A percentile compares a stretch with the other conserved stretches of the same genome.
phyloP scores from a whole-genome alignment of 2,888 invertebrate genomes.

The Drosophila tanythrix region DNA sequence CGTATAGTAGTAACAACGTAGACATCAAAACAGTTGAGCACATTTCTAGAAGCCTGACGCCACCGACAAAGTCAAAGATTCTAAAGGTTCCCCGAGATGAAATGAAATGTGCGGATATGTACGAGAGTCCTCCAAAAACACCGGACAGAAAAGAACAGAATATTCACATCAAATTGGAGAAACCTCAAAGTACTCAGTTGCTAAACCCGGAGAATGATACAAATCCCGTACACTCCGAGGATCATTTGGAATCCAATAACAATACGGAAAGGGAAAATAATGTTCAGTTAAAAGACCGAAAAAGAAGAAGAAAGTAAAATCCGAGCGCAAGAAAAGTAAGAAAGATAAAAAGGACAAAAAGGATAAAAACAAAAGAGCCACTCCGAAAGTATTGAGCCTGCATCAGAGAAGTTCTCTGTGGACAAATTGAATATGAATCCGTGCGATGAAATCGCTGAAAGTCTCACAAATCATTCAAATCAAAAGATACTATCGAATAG shows the following conservation, averaged over 20 bases:
- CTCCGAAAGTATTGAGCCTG: constrained; percentile 28
- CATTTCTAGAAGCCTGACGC: constrained; percentile 54
- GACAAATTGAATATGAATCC: constrained; percentile 19
- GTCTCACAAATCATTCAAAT: constrained; percentile 24
- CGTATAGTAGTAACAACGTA: constrained; percentile 27
- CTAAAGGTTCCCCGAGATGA: constrained; percentile 38
- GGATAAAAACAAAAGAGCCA: constrained; percentile 47
- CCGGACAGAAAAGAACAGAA: constrained; percentile 46
- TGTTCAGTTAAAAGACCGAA: constrained; percentile 50
- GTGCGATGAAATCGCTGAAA: constrained; percentile 27
- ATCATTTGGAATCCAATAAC: constrained; percentile 23
- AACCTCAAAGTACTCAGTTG: neutral
- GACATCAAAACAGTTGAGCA: constrained; percentile 31
- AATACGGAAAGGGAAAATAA: constrained; percentile 61
- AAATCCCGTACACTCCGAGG: constrained; percentile 6
- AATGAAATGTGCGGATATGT: constrained; percentile 10
- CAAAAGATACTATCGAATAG: constrained; percentile 19
- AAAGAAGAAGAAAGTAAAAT: constrained; percentile 69
- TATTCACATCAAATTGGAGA: constrained; percentile 17
- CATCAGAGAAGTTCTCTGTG: constrained; percentile 33
- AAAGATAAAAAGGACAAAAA: constrained; percentile 73
- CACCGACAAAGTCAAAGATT: constrained; percentile 53
- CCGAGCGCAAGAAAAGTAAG: constrained; percentile 76
- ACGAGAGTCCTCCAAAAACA: constrained; percentile 55
- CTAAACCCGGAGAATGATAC: constrained; percentile 10